Evolutionary conservation across 2,113 vertebrate genomes (phyloP).

Genomic region (Addax nasomaculatus): DNA sequence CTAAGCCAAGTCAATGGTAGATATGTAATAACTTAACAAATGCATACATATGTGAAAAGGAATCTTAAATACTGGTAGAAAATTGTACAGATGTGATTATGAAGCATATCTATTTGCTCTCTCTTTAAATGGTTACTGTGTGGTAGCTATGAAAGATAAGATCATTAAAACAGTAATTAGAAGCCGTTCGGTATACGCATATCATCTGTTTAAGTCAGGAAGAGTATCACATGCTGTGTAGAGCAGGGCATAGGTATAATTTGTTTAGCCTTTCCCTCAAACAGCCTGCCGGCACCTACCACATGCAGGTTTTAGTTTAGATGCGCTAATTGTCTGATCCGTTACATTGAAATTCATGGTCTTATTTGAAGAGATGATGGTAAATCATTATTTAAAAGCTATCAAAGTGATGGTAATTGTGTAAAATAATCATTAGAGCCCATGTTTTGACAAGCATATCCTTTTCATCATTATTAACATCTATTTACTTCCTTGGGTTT

Average conservation of each 20-base stretch:
- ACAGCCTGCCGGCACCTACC: background rate
- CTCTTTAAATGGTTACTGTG: background rate
- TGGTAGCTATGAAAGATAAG: background rate
- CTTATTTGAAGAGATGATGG: slow-evolving; percentile 52
- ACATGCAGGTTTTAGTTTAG: slow-evolving; percentile 40
- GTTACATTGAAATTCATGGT: slow-evolving; percentile 44
- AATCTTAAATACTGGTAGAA: background rate
- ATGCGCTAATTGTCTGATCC: slow-evolving; percentile 47
- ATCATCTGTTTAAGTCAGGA: slow-evolving; percentile 27
- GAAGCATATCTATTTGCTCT: background rate
- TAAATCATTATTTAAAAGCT: slow-evolving; percentile 57
- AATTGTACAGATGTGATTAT: background rate
- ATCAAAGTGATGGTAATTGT: slow-evolving; percentile 62
- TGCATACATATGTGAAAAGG: background rate
- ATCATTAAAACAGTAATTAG: slow-evolving; percentile 57
- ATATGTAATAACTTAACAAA: background rate
- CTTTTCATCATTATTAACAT: slow-evolving; percentile 62
- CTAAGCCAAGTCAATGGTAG: background rate
- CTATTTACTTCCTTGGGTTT: slow-evolving; percentile 40
- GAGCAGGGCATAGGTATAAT: background rate
- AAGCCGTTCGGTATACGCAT: background rate
- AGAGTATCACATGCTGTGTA: background rate
- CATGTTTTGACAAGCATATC: slow-evolving; percentile 57
- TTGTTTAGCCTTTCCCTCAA: slow-evolving; percentile 42
- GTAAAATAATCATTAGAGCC: slow-evolving; percentile 51